Evolutionary conservation across 2,113 vertebrate species (phyloP).

Genomic region (Harpagus bidentatus): DNA sequence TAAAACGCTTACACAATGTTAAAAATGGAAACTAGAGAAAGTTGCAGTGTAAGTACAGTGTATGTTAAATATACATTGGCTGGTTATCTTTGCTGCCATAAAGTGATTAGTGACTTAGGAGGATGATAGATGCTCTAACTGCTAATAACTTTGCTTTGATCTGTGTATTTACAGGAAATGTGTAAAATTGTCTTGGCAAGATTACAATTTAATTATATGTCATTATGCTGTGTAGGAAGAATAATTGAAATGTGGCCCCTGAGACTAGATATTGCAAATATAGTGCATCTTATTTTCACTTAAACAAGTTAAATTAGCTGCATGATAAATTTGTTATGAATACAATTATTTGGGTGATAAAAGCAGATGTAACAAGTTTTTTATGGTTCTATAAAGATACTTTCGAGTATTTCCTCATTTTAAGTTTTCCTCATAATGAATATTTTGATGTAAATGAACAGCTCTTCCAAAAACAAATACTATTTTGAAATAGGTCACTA

Average conservation of each 20-base stretch:
- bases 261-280: slow-evolving; percentile 72
- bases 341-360: slow-evolving; percentile 76
- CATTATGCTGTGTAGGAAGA: slow-evolving; percentile 73
- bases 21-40: slow-evolving; percentile 14
- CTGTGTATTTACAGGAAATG: slow-evolving; percentile 69
- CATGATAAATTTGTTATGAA: slow-evolving; percentile 76
- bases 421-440: neutral
- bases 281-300: slow-evolving; percentile 75
- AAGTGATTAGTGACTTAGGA: slow-evolving; percentile 55
- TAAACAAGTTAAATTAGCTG: slow-evolving; percentile 77
- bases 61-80: slow-evolving; percentile 37
- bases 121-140: slow-evolving; percentile 59
- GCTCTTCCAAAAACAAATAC: neutral
- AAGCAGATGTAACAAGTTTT: slow-evolving; percentile 53
- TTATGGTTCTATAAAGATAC: slow-evolving; percentile 19
- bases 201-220: slow-evolving; percentile 74
- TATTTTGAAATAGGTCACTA: neutral
- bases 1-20: neutral
- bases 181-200: slow-evolving; percentile 69
- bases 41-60: neutral
- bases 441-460: slow-evolving; percentile 11
- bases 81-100: slow-evolving; percentile 36
- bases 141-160: slow-evolving; percentile 70
- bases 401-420: slow-evolving; percentile 1
- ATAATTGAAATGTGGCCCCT: slow-evolving; percentile 76